These are phyloP conservation scores for Thalassoma bifasciatum DNA, from an alignment of 2,113 vertebrate genomes.

Conservation along the genomic window DNA sequence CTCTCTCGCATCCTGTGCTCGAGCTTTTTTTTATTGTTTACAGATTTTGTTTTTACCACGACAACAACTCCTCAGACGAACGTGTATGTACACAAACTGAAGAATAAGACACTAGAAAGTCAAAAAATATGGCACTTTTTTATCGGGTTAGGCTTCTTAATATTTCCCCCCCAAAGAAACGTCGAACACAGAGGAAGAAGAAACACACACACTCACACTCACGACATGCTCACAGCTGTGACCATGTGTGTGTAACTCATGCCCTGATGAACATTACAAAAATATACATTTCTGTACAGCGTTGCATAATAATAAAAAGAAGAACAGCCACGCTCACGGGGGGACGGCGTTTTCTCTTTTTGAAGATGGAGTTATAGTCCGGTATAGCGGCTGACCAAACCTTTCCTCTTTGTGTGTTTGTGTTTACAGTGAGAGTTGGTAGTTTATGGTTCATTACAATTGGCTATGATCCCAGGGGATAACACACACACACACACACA, in stretches of 20 bases:
- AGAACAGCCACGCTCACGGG: conserved; percentile 58
- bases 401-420: conserved; percentile 45
- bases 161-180: conserved; percentile 19
- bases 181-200: conserved; percentile 75
- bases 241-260: conserved; percentile 75
- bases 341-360: conserved; percentile 37
- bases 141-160: conserved; percentile 50
- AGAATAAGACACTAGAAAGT: conserved; percentile 74
- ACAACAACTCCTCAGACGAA: conserved; percentile 16
- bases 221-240: conserved; percentile 62
- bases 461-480: conserved; percentile 67
- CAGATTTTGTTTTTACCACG: not conserved
- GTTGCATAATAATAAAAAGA: conserved; percentile 83
- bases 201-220: conserved; percentile 47
- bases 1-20: not conserved
- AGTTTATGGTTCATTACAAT: conserved; percentile 75
- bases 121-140: conserved; percentile 82
- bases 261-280: conserved; percentile 84
- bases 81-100: conserved; percentile 53
- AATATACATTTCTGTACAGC: conserved; percentile 86
- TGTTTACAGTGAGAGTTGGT: conserved; percentile 65
- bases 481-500: conserved; percentile 16
- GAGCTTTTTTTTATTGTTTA: conserved; percentile 1
- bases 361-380: conserved; percentile 41
- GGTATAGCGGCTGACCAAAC: too few species aligned